Evolutionary conservation across 1,140 invertebrate genomes (phyloP).

Genomic region (Trissolcus basalis): DNA sequence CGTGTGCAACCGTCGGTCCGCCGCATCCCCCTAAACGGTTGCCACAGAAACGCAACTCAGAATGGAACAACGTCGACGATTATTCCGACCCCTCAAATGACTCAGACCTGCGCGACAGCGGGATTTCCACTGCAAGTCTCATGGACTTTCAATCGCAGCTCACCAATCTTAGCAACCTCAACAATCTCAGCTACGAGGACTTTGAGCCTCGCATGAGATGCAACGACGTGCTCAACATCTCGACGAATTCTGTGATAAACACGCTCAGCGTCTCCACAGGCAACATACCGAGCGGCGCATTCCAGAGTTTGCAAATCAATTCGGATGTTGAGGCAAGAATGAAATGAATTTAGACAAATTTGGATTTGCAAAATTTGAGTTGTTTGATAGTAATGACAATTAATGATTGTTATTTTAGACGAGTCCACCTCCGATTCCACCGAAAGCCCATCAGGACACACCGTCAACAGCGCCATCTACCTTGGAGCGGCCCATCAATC

Average conservation of each 20-base stretch:
- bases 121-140: conserved; percentile 77
- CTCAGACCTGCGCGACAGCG: conserved; percentile 76
- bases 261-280: conserved; percentile 67
- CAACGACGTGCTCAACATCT: conserved; percentile 75
- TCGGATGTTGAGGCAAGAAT: conserved; percentile 68
- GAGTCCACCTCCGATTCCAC: conserved; percentile 79
- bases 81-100: conserved; percentile 67
- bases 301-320: conserved; percentile 73
- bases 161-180: conserved; percentile 74
- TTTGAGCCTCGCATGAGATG: conserved; percentile 75
- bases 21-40: conserved; percentile 80
- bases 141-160: conserved; percentile 74
- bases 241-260: conserved; percentile 72
- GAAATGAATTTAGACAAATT: too few relatives aligned
- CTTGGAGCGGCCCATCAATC: conserved; percentile 65
- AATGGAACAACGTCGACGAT: conserved; percentile 71
- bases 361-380: too few relatives aligned
- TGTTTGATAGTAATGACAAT: too few relatives aligned
- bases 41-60: conserved; percentile 75
- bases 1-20: conserved; percentile 72
- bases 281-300: conserved; percentile 67
- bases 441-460: conserved; percentile 75
- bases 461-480: conserved; percentile 71
- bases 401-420: conserved; percentile 58
- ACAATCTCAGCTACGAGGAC: conserved; percentile 78